These are phyloP conservation scores for Napeogenes sylphis DNA, from an alignment of 2,888 invertebrate genomes.

Conservation along the genomic window DNA sequence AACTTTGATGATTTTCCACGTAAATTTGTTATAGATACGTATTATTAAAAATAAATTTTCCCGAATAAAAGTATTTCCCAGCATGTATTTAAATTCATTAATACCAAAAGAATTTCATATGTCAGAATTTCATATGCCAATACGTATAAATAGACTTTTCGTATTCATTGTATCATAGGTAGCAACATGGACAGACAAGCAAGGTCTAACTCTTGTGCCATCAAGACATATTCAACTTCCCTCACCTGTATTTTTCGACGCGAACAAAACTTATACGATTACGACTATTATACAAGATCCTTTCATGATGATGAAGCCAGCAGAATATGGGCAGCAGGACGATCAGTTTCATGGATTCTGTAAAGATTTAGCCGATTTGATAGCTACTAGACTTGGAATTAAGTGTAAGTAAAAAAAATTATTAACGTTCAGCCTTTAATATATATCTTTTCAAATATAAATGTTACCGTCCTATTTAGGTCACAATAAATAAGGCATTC, in stretches of 20 bases:
- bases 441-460: no score
- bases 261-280: conserved; percentile 91
- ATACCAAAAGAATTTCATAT: not conserved
- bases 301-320: conserved; percentile 87
- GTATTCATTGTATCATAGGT: conserved; percentile 69
- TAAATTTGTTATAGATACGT: not conserved
- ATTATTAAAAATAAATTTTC: not conserved
- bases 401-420: conserved; percentile 79
- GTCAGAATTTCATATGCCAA: not conserved
- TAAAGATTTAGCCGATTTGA: conserved; percentile 91
- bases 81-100: not conserved
- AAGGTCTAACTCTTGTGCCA: conserved; percentile 84
- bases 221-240: conserved; percentile 84
- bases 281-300: conserved; percentile 92
- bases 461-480: no score
- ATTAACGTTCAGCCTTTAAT: not conserved
- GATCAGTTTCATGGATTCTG: conserved; percentile 93
- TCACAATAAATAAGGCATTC: no score
- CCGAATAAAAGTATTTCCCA: not conserved
- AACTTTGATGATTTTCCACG: conserved; percentile 13
- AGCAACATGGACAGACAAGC: conserved; percentile 91
- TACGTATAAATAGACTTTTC: not conserved
- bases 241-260: conserved; percentile 84
- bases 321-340: conserved; percentile 82
- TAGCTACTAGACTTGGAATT: conserved; percentile 88